phyloP scores from a whole-genome alignment of 1,140 invertebrate species.

The Leucophenga varia region DNA sequence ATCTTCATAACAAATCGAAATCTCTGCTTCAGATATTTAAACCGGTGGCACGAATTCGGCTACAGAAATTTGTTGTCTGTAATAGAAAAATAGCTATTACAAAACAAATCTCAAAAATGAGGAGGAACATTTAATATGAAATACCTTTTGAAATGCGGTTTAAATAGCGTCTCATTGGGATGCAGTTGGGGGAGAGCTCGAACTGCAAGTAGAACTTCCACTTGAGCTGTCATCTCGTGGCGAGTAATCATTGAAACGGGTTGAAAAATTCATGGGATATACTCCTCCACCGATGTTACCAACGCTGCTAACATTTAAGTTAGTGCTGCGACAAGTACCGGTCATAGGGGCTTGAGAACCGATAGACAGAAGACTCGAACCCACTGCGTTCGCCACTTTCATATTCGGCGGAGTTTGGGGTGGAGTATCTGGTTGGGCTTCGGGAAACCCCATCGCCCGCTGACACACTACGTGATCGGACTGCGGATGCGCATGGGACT shows the following conservation, averaged over 20 bases:
- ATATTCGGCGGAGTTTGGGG: conserved; percentile 90
- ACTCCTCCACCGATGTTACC: conserved; percentile 36
- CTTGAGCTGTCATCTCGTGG: conserved; percentile 55
- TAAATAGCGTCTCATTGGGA: conserved; percentile 60
- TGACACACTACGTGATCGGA: conserved; percentile 46
- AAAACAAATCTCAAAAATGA: too few species aligned
- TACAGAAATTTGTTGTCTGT: conserved; percentile 62
- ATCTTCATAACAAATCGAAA: too few species aligned
- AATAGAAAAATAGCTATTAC: conserved; percentile 46
- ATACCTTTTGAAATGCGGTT: conserved; percentile 87
- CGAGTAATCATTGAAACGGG: conserved; percentile 51
- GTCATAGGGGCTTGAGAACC: conserved; percentile 59
- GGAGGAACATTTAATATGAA: too few species aligned
- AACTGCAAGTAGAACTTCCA: conserved; percentile 62
- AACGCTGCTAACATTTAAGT: conserved; percentile 58
- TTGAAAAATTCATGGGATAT: conserved; percentile 40
- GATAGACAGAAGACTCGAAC: conserved; percentile 62
- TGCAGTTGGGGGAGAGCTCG: conserved; percentile 63
- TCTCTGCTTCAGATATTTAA: conserved; percentile 52
- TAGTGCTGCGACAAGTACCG: conserved; percentile 60
- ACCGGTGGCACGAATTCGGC: conserved; percentile 67
- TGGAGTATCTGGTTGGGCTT: conserved; percentile 84
- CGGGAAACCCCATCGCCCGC: conserved; percentile 73
- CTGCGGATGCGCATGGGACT: conserved; percentile 16
- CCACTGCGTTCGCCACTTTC: conserved; percentile 78